Evolutionary conservation across 2,888 invertebrate species (phyloP).

Genomic region (Andrena hattorfiana): DNA sequence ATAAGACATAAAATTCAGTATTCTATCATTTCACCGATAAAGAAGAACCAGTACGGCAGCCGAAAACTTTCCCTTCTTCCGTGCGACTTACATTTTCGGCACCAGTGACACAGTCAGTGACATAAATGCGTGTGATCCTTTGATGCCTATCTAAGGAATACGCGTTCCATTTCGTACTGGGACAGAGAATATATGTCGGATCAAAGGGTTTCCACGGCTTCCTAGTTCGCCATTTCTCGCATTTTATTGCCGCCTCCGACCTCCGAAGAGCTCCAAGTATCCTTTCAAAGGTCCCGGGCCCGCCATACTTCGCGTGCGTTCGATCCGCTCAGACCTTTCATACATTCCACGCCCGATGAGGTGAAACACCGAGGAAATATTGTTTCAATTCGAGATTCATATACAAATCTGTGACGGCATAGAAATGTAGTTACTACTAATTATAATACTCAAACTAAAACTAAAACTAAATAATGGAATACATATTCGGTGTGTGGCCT

Average conservation of each 20-base stretch:
- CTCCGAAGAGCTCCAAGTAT: slow-evolving; percentile 34
- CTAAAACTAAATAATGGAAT: no score
- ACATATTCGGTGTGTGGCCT: no score
- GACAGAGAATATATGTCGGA: slow-evolving; percentile 58
- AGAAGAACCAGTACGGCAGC: no score
- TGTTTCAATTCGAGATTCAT: slow-evolving; percentile 28
- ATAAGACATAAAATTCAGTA: no score
- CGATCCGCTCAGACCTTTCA: slow-evolving; percentile 40
- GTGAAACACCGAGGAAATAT: slow-evolving; percentile 51
- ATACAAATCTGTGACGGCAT: neutral
- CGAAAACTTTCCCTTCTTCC: slow-evolving; percentile 23
- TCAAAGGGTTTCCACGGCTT: slow-evolving; percentile 68
- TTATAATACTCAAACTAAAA: no score
- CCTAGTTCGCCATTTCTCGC: slow-evolving; percentile 61
- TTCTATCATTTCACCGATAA: no score
- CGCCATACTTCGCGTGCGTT: slow-evolving; percentile 26
- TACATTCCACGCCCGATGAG: slow-evolving; percentile 37
- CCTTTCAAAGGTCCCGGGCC: slow-evolving; percentile 55
- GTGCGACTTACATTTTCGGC: slow-evolving; percentile 12
- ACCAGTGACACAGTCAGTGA: slow-evolving; percentile 21
- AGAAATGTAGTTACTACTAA: no score
- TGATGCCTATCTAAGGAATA: slow-evolving; percentile 44
- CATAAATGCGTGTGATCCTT: slow-evolving; percentile 44
- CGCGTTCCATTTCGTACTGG: slow-evolving; percentile 41
- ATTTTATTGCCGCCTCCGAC: slow-evolving; percentile 58